These are phyloP conservation scores for Lasius platythorax DNA, from an alignment of 2,888 invertebrate species.

Conservation along the genomic window DNA sequence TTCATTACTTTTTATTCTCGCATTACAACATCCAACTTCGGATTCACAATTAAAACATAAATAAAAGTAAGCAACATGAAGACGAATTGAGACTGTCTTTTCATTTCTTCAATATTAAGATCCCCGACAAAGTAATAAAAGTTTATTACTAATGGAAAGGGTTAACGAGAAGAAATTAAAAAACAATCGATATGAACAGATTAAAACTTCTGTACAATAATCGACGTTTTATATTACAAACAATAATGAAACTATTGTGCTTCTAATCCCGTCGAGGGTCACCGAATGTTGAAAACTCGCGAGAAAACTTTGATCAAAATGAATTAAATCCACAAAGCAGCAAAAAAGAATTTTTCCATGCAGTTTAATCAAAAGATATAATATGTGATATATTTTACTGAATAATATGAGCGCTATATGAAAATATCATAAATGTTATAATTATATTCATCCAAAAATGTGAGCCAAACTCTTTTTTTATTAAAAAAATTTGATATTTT, in stretches of 20 bases:
- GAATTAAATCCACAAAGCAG: conserved; percentile 11
- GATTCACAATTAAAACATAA: conserved; percentile 11
- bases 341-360: conserved; percentile 16
- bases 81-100: not conserved
- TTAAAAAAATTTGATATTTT: not conserved
- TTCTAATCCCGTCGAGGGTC: conserved; percentile 19
- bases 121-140: conserved; percentile 4
- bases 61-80: not conserved
- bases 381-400: not conserved
- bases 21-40: not conserved
- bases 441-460: not conserved
- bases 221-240: conserved; percentile 27
- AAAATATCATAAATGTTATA: not conserved
- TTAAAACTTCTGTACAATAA: conserved; percentile 24
- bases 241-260: conserved; percentile 17
- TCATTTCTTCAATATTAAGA: conserved; percentile 1
- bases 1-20: conserved; percentile 2
- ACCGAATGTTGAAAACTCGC: not conserved
- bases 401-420: not conserved
- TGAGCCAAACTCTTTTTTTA: not conserved
- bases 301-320: conserved; percentile 13
- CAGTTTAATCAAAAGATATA: not conserved
- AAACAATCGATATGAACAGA: not conserved
- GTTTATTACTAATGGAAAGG: not conserved
- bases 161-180: conserved; percentile 1